These are phyloP conservation scores for Oscarella lobularis DNA, from an alignment of 37 sponge, comb jelly and placozoan species.

Conservation along the genomic window DNA sequence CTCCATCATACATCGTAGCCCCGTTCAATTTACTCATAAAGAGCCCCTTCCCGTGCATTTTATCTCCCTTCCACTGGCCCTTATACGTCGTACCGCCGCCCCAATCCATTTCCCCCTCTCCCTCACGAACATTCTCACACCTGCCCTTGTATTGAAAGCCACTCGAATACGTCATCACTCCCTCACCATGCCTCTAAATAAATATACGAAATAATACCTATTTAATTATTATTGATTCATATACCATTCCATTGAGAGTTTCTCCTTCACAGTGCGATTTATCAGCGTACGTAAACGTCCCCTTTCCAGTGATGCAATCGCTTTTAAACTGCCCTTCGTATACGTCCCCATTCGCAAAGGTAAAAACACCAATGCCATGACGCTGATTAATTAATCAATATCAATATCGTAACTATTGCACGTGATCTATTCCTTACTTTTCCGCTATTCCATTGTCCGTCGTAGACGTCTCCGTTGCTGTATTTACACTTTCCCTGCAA, in stretches of 20 bases:
- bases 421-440: too few species aligned
- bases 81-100: not conserved
- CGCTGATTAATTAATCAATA: too few species aligned
- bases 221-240: too few species aligned
- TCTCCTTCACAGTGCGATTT: constrained; percentile 60
- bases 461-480: too few species aligned
- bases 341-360: constrained; percentile 32
- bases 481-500: too few species aligned
- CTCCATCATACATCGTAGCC: constrained; percentile 6
- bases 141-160: constrained; percentile 52
- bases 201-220: too few species aligned
- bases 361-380: constrained; percentile 38
- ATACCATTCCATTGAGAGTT: constrained; percentile 9
- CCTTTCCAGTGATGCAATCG: constrained; percentile 54
- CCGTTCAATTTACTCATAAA: not conserved
- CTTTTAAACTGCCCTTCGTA: constrained; percentile 48
- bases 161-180: constrained; percentile 57
- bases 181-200: constrained; percentile 41
- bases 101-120: constrained; percentile 10
- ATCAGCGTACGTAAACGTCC: constrained; percentile 49
- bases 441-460: too few species aligned
- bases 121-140: constrained; percentile 27
- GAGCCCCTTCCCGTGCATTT: not conserved
- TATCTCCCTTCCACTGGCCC: not conserved
- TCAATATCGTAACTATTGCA: too few species aligned